Conservation (phyloP, 2,888 invertebrate genomes). For the Zygogramma bicolorata region DNA sequence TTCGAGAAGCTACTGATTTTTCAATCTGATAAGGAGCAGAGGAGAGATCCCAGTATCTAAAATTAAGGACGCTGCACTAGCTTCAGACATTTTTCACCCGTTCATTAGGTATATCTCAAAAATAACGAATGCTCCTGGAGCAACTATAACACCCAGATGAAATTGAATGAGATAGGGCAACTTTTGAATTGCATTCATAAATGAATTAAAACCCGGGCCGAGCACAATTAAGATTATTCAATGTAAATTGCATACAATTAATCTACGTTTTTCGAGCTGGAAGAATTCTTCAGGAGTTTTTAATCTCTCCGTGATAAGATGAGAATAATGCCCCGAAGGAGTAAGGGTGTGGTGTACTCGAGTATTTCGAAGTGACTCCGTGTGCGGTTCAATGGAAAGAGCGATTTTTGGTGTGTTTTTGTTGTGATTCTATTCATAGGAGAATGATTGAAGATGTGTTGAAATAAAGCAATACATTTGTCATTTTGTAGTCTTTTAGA, state of each 20-base stretch:
- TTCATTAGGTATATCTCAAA: not conserved
- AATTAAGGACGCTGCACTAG: not conserved
- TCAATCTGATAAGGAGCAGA: too few relatives aligned
- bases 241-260: constrained; percentile 60
- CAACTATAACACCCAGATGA: not conserved
- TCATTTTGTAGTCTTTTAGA: too few relatives aligned
- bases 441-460: not conserved
- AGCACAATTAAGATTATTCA: constrained; percentile 55
- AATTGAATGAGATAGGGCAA: not conserved
- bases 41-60: not conserved
- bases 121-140: not conserved
- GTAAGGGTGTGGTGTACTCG: not conserved
- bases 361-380: not conserved
- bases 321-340: constrained; percentile 6
- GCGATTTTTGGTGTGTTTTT: not conserved
- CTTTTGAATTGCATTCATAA: not conserved
- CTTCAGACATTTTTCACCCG: not conserved
- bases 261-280: constrained; percentile 42
- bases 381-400: not conserved
- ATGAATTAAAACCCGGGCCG: not conserved
- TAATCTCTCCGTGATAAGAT: constrained; percentile 50
- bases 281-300: constrained; percentile 45
- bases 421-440: too few relatives aligned
- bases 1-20: too few relatives aligned
- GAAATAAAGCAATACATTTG: too few relatives aligned